These are phyloP conservation scores for Dendroctonus ponderosae DNA, from an alignment of 1,140 invertebrate species.

Conservation along the genomic window DNA sequence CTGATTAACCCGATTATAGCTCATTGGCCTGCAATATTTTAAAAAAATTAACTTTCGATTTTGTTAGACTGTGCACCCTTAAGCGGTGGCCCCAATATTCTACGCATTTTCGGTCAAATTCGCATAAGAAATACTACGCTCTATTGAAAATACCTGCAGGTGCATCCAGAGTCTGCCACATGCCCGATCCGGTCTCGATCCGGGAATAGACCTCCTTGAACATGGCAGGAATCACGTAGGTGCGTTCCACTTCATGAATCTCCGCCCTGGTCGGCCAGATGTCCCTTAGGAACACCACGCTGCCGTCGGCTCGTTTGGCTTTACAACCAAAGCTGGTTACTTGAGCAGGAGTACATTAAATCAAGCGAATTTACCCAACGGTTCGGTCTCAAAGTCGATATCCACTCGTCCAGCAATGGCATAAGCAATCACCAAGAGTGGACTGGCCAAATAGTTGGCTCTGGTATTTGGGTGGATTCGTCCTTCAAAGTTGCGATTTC, in stretches of 20 bases:
- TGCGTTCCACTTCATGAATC: slow-evolving; percentile 86
- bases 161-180: slow-evolving; percentile 82
- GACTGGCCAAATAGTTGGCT: slow-evolving; percentile 96
- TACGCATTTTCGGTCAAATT: no score
- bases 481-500: slow-evolving; percentile 97
- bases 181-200: slow-evolving; percentile 79
- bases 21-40: no score
- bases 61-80: no score
- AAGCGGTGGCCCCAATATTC: no score
- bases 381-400: slow-evolving; percentile 85
- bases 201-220: slow-evolving; percentile 91
- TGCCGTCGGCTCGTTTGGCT: slow-evolving; percentile 70
- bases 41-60: no score
- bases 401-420: slow-evolving; percentile 91
- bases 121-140: background rate
- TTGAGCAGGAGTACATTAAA: background rate
- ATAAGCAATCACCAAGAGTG: slow-evolving; percentile 94
- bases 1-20: no score
- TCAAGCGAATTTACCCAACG: slow-evolving; percentile 53
- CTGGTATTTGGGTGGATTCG: slow-evolving; percentile 93
- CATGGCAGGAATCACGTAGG: slow-evolving; percentile 95
- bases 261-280: slow-evolving; percentile 94
- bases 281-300: slow-evolving; percentile 79
- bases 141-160: slow-evolving; percentile 58
- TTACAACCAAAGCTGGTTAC: background rate